Evolutionary conservation across 2,797 vertebrate genomes (phyloP).

Genomic region (Typhlichthys eigenmanni): DNA sequence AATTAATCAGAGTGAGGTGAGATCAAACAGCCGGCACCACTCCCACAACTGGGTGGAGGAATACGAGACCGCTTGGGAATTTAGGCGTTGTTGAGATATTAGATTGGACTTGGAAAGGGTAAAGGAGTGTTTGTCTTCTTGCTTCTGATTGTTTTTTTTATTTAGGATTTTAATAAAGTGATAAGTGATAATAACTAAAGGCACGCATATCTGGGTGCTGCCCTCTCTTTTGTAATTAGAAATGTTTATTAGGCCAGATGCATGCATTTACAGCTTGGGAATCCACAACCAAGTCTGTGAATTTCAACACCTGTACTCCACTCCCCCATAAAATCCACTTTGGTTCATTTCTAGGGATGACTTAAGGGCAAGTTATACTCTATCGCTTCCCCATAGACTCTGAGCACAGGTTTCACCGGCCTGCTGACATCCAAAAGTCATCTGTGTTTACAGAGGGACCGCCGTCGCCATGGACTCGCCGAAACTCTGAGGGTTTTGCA

Average conservation of each 20-base stretch:
- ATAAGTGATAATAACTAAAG: conserved; percentile 53
- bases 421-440: conserved; percentile 56
- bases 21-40: conserved; percentile 61
- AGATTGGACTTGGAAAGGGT: not conserved
- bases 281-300: conserved; percentile 58
- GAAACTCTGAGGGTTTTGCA: conserved; percentile 30
- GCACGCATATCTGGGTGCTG: conserved; percentile 24
- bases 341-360: conserved; percentile 61
- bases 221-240: conserved; percentile 46
- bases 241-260: conserved; percentile 77
- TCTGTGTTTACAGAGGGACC: conserved; percentile 58
- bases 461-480: conserved; percentile 52
- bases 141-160: conserved; percentile 42
- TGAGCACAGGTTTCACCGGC: conserved; percentile 40
- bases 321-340: conserved; percentile 62
- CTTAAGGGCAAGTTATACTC: conserved; percentile 55
- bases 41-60: conserved; percentile 36
- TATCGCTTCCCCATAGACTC: conserved; percentile 48
- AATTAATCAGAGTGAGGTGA: conserved; percentile 63
- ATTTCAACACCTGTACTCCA: conserved; percentile 72
- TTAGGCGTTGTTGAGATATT: conserved; percentile 10
- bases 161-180: conserved; percentile 55
- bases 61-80: conserved; percentile 2
- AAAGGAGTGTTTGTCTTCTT: conserved; percentile 42
- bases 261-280: conserved; percentile 63